Evolutionary conservation across 2,797 vertebrate species (phyloP).

Genomic region (Myiothlypis chrysogaster): DNA sequence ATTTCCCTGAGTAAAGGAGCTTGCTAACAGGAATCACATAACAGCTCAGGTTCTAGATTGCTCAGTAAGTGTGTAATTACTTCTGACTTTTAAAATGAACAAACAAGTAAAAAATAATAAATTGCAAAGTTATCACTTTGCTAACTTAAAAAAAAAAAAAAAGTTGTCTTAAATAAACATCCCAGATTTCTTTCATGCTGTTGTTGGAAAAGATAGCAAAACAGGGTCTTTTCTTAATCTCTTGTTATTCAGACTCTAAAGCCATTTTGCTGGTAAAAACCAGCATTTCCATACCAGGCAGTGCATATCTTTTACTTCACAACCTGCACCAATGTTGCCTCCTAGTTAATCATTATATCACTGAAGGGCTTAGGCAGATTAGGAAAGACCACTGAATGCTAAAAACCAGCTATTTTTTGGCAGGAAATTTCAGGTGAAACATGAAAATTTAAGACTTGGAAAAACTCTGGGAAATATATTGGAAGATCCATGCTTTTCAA

Average conservation of each 20-base stretch:
- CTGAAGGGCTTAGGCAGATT: not conserved
- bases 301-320: not conserved
- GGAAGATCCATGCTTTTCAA: not conserved
- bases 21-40: not conserved
- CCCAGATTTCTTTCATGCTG: not conserved
- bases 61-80: not conserved
- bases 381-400: not conserved
- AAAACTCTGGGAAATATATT: not conserved
- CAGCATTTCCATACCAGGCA: not conserved
- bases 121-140: not conserved
- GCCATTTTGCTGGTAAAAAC: not conserved
- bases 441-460: not conserved
- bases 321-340: not conserved
- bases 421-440: not conserved
- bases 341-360: constrained; percentile 32
- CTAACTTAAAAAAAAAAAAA: not conserved
- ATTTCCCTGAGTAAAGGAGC: not conserved
- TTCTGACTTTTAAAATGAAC: not conserved
- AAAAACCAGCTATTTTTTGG: not conserved
- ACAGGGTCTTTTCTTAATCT: not conserved
- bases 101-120: not conserved
- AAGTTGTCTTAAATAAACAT: not conserved
- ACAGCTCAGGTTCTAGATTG: not conserved
- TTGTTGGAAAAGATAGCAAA: not conserved
- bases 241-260: not conserved